Evolutionary conservation across 2,888 invertebrate genomes (phyloP).

Genomic region (Octodonta nipae): DNA sequence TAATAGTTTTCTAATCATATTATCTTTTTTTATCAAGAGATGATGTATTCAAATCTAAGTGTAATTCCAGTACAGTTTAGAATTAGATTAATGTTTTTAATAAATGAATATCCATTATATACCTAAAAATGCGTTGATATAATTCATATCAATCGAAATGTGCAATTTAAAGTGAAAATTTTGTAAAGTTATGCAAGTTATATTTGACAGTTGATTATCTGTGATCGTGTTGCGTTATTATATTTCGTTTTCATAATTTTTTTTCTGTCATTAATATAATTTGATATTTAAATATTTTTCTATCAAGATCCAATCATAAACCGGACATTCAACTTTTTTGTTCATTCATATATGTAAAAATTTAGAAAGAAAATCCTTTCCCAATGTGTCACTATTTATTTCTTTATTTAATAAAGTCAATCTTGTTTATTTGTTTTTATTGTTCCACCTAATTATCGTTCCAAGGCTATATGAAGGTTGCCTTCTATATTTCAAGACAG

Average conservation of each 20-base stretch:
- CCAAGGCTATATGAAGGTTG: no score
- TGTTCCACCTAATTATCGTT: no score
- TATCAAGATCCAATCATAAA: conserved; percentile 32
- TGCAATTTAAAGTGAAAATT: conserved; percentile 34
- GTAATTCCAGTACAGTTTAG: conserved; percentile 23
- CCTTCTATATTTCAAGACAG: no score
- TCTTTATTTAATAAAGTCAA: conserved; percentile 17
- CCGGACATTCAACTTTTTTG: conserved; percentile 31
- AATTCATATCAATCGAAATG: conserved; percentile 38
- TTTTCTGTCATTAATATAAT: conserved; percentile 9
- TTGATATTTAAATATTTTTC: conserved; percentile 23
- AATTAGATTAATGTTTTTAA: conserved; percentile 38
- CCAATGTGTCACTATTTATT: conserved; percentile 18
- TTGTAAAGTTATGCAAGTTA: conserved; percentile 35
- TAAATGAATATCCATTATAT: conserved; percentile 38
- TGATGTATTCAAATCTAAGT: no score
- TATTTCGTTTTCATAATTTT: conserved; percentile 15
- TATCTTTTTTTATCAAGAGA: no score
- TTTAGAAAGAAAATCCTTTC: conserved; percentile 20
- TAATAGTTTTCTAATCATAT: no score
- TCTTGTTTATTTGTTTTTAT: conserved; percentile 17
- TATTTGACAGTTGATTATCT: conserved; percentile 37
- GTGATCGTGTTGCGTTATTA: conserved; percentile 35
- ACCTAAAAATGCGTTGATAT: conserved; percentile 37
- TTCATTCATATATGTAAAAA: conserved; percentile 32